These are phyloP conservation scores for Lissonota sp. DNA, from an alignment of 2,888 invertebrate genomes.

Conservation along the genomic window DNA sequence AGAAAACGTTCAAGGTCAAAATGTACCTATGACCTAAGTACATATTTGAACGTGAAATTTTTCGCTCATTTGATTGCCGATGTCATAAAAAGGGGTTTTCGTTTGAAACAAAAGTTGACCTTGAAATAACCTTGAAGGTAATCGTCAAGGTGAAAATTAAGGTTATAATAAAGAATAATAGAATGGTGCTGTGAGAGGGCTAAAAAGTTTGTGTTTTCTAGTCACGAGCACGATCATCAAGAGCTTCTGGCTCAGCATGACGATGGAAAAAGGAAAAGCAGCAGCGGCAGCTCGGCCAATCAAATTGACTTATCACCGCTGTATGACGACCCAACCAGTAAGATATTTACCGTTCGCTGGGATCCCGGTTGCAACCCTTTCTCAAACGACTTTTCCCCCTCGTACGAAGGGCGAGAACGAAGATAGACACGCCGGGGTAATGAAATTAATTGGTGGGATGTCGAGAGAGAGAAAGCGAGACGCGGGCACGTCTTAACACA, in stretches of 20 bases:
- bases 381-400: constrained; percentile 34
- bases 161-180: constrained; percentile 26
- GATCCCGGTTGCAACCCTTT: constrained; percentile 65
- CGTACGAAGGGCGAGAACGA: constrained; percentile 37
- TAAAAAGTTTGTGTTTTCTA: constrained; percentile 50
- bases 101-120: too few relatives aligned
- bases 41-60: too few relatives aligned
- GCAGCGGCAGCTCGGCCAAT: constrained; percentile 59
- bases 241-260: constrained; percentile 19
- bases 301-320: constrained; percentile 73
- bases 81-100: too few relatives aligned
- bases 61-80: too few relatives aligned
- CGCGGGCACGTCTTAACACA: constrained; percentile 65
- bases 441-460: constrained; percentile 77
- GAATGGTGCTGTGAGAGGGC: constrained; percentile 17
- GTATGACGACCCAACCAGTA: constrained; percentile 59
- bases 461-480: constrained; percentile 29
- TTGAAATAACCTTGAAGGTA: too few relatives aligned
- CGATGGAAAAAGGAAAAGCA: constrained; percentile 3
- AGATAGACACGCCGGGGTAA: constrained; percentile 65
- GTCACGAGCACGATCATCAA: constrained; percentile 55
- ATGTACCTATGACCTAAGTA: too few relatives aligned
- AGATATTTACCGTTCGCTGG: constrained; percentile 67
- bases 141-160: too few relatives aligned
- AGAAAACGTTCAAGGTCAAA: too few relatives aligned